Evolutionary conservation across 2,888 invertebrate species (phyloP), one percentile per base, ranked within the genome.

Genomic region (Scrobipalpa atriplicella): DNA sequence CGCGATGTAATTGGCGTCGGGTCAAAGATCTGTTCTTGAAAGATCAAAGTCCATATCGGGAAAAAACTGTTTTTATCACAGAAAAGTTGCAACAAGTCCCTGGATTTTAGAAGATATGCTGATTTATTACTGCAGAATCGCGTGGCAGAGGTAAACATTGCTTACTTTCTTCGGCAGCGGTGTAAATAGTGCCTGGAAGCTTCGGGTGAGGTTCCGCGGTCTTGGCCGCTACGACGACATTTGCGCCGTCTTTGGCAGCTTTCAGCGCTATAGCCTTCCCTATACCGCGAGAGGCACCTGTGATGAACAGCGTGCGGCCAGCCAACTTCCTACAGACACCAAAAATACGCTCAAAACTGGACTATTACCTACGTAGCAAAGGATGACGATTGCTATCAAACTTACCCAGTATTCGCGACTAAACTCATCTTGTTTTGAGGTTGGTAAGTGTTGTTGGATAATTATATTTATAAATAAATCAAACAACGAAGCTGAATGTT

Each of bases 281-380:
- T 79, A 99, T 99, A 38, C 99, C 99, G 75, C 99, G 94, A 65
- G 98, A 98, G 16, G 98, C 99, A 58, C 99, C 99, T 38, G 99
- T 98, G 72, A 99, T 97, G 80, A 99, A 98, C 66, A 98, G 90
- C 1, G 99, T 99, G 73, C 96, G 95, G 1, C 99, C 99, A 72
- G 97, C 97, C 71, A 95, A 84, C 85, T 94, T 93, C 75, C 93
- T 93, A 83, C 71, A 77, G 68, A 72, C 21, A 70, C 65, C 63
- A 71, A 73, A 73, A 71, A 67, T 65, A 66, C 52, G 41, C 18
- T 43, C 13, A 52, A 54, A 66, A 72, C 68, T 71, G 70, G 72
- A 70, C 70, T 60, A 72, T 67, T 64, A 68, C 73, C 47, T 68
- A 67, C 65, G 67, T 62, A 72, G 73, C 72, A 68, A 72, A 54